phyloP scores from a whole-genome alignment of 2,888 invertebrate species.

The Pyrrhia umbra region DNA sequence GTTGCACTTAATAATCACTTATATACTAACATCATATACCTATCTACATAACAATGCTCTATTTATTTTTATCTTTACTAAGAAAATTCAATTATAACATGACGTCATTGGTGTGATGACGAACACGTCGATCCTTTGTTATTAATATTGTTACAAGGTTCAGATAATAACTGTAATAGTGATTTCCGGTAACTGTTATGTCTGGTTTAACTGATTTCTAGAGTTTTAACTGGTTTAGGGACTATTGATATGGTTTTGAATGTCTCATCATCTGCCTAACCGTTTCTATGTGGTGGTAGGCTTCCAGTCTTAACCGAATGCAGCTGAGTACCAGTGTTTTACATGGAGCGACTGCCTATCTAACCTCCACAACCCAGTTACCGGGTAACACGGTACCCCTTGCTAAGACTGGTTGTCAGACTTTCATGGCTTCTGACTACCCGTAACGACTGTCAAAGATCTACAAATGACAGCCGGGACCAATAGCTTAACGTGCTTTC shows the following conservation, averaged over 20 bases:
- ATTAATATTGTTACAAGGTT: slow-evolving; percentile 11
- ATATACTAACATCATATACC: neutral
- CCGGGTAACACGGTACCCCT: no score
- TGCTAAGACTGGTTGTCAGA: no score
- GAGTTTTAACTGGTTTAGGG: neutral
- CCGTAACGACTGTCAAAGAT: no score
- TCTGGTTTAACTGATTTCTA: neutral
- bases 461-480: no score
- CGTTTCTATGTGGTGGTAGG: no score
- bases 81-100: slow-evolving; percentile 44
- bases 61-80: slow-evolving; percentile 44
- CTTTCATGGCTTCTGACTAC: no score
- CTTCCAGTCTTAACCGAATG: no score
- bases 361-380: no score
- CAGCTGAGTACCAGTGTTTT: no score
- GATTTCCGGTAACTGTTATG: slow-evolving; percentile 8
- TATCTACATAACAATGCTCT: slow-evolving; percentile 5
- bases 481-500: no score
- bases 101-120: slow-evolving; percentile 28
- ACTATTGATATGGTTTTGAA: neutral
- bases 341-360: no score
- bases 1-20: neutral
- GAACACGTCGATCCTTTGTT: slow-evolving; percentile 26
- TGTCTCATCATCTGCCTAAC: no score
- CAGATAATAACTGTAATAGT: slow-evolving; percentile 10